phyloP scores from a whole-genome alignment of 2,888 invertebrate species.

The Nemotelus pantherinus region DNA sequence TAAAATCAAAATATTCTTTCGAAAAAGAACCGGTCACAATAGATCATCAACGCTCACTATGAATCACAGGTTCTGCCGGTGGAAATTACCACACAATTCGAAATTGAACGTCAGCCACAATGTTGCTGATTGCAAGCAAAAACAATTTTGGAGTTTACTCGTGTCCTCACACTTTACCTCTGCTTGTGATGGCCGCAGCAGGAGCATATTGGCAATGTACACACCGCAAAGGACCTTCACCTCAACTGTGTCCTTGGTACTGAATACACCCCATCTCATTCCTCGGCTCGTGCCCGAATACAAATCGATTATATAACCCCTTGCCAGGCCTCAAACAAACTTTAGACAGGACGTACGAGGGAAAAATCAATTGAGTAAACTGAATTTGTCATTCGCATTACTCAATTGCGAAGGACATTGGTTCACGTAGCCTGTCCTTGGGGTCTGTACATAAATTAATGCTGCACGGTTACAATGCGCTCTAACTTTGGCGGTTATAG shows the following conservation, averaged over 20 bases:
- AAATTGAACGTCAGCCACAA: no score
- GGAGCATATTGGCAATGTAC: slow-evolving; percentile 10
- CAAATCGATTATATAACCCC: not conserved
- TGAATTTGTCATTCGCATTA: not conserved
- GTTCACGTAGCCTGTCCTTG: no score
- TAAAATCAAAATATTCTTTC: no score
- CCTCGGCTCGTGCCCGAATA: not conserved
- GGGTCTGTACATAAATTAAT: no score
- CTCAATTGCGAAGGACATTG: no score
- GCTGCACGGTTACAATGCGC: no score
- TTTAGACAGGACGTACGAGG: not conserved
- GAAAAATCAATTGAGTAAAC: slow-evolving; percentile 16
- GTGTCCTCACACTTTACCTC: not conserved
- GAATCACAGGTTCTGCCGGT: no score
- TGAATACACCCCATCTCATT: not conserved
- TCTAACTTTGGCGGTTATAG: no score
- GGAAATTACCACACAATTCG: no score
- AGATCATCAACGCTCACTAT: no score
- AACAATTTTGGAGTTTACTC: not conserved
- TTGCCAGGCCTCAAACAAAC: not conserved
- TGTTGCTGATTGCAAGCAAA: no score
- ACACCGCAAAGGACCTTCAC: slow-evolving; percentile 35
- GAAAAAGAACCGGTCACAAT: no score
- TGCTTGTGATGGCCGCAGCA: not conserved
- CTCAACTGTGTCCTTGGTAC: slow-evolving; percentile 30